These are phyloP conservation scores for Saxidomus purpurata DNA, from an alignment of 1,140 invertebrate genomes.

Conservation along the genomic window DNA sequence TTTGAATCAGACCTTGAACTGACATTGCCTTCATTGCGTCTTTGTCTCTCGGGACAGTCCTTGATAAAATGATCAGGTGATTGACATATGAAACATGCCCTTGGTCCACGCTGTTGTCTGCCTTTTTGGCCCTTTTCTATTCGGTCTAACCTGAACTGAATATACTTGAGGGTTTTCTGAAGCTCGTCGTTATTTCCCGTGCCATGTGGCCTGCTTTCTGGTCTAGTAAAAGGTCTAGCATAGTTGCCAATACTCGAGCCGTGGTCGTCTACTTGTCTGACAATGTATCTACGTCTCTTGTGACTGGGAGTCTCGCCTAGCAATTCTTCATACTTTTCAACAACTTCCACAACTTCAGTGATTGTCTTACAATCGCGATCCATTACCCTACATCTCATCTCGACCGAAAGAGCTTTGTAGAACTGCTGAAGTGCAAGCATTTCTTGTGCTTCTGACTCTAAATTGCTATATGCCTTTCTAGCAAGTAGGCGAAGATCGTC, in stretches of 20 bases:
- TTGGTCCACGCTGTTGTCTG: neutral
- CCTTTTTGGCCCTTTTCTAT: neutral
- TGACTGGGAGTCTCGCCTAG: neutral
- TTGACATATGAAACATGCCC: neutral
- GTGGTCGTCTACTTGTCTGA: neutral
- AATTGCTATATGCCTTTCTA: constrained; percentile 32
- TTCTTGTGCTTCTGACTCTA: constrained; percentile 28
- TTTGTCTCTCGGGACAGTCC: neutral
- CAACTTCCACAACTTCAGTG: constrained; percentile 36
- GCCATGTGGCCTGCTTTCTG: neutral
- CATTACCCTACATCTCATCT: constrained; percentile 41
- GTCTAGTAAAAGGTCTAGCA: neutral
- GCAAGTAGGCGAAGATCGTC: constrained; percentile 31
- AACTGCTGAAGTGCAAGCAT: constrained; percentile 19
- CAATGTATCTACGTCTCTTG: neutral
- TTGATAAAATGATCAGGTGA: neutral
- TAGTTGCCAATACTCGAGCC: neutral
- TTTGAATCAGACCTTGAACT: neutral
- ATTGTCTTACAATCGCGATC: constrained; percentile 14
- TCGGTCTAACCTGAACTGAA: neutral
- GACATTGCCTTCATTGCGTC: neutral
- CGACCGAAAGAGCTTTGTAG: neutral
- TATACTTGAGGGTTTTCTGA: neutral
- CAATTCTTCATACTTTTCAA: constrained; percentile 51
- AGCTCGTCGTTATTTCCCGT: neutral